Evolutionary conservation across 2,888 invertebrate species (phyloP).

Genomic region (Anarsia innoxiella): DNA sequence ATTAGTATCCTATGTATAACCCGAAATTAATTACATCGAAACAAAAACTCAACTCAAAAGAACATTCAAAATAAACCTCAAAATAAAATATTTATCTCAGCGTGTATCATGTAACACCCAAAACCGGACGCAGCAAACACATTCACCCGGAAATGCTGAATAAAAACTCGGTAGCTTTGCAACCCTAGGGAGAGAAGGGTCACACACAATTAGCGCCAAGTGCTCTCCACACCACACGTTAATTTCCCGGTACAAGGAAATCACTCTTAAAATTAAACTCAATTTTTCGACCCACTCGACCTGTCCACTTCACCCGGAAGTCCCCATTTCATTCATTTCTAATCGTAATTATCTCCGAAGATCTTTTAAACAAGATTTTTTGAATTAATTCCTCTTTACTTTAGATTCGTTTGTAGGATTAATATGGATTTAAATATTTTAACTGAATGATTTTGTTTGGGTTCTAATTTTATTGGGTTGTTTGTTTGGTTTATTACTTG

Average conservation of each 20-base stretch:
- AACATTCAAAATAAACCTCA: too few species aligned
- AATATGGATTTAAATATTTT: constrained; percentile 11
- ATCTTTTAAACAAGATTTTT: constrained; percentile 28
- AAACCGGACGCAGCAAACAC: too few species aligned
- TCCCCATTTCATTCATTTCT: constrained; percentile 43
- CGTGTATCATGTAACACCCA: too few species aligned
- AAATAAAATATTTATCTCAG: too few species aligned
- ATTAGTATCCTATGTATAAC: too few species aligned
- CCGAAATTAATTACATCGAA: too few species aligned
- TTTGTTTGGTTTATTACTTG: too few species aligned
- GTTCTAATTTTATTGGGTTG: too few species aligned
- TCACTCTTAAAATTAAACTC: constrained; percentile 53
- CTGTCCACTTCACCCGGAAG: constrained; percentile 17
- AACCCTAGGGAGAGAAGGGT: constrained; percentile 28
- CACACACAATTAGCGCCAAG: constrained; percentile 61
- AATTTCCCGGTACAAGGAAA: constrained; percentile 49
- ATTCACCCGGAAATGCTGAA: too few species aligned
- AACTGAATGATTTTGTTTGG: too few species aligned
- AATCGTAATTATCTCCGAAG: constrained; percentile 36
- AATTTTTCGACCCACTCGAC: constrained; percentile 40
- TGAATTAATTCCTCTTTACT: constrained; percentile 17
- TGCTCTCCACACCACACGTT: constrained; percentile 45
- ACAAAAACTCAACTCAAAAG: too few species aligned
- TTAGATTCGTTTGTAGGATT: constrained; percentile 14
- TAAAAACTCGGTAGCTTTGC: too few species aligned